Percentiles rank a stretch among this genome's conserved stretches.
Evolutionary conservation across 2,113 vertebrate species (phyloP).

Genomic region (Chamaea fasciata): DNA sequence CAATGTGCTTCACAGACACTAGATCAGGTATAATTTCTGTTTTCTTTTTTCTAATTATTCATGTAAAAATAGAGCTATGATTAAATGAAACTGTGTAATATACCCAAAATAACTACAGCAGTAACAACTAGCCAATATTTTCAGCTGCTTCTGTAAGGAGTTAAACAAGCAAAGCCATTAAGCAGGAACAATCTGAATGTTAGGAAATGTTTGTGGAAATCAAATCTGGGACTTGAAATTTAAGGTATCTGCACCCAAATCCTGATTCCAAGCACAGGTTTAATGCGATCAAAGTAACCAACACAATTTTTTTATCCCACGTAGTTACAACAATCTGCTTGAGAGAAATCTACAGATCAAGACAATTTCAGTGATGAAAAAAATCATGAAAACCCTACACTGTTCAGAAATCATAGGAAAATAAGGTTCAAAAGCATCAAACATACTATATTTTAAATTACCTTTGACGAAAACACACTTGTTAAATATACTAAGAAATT

Average conservation of each 20-base stretch:
- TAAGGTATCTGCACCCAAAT: not conserved
- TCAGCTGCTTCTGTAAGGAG: not conserved
- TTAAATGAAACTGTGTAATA: not conserved
- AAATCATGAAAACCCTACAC: not conserved
- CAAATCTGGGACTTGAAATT: not conserved
- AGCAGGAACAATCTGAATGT: not conserved
- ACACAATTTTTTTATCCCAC: not conserved
- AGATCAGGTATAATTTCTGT: not conserved
- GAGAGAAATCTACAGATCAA: not conserved
- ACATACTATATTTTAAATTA: not conserved
- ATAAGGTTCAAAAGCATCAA: not conserved
- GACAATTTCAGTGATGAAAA: not conserved
- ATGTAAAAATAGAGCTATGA: not conserved
- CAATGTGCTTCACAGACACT: not conserved
- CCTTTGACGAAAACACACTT: not conserved
- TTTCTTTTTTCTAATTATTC: not conserved
- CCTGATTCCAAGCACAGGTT: not conserved
- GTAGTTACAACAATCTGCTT: not conserved
- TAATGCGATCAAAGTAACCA: not conserved
- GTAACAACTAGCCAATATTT: not conserved
- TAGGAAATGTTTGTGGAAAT: not conserved
- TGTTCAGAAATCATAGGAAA: not conserved
- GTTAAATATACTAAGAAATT: not conserved
- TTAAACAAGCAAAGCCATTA: not conserved
- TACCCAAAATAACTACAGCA: not conserved